Base-by-base conservation (phyloP, 1,140 invertebrate genomes). In the Drosophila murphyi region DNA sequence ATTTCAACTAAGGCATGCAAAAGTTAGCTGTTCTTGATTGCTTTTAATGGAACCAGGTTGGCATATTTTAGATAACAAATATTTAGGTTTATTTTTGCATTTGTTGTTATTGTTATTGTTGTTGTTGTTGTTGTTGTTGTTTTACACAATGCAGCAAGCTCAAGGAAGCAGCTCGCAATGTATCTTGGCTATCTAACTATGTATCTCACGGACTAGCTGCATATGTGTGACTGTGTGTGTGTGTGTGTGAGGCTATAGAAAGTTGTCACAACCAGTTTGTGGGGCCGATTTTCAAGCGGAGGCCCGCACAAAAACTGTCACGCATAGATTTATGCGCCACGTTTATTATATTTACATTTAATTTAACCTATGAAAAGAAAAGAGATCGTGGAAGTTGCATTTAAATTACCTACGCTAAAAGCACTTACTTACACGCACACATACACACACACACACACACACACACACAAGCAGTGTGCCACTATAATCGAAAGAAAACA, bases 261-360 rank as follows among this genome's bases (percentile, higher is more conserved):
- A 91, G 88, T 91, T 91, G 88, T 88, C 80, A 72, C 83, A 91
- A 91, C 88, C 88, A 91, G 88, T 91, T 91, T 91, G 29, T 43
- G 71, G 35, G 59, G 74, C 63, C 75, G 48, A 69, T 74, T 77
- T 76, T 76, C 76, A 79, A 79, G 62, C 62, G 43, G 64, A 61
- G 56, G 63, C 61, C 54, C 61, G 47, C 60, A 69, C 63, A 72
- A 72, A 76, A 79, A 83, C 83, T 87, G 83, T 80, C 85, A 83
- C 72, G 80, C 83, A 78, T 80, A 65, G 72, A 89, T 88, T 88
- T 88, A 88, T 88, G 83, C 85, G 76, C 65, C 77, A 88, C 85
- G 85, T 83, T 88, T 88, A 77, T 80, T 88, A 86, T 82, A 87
- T 89, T 80, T 89, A 83, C 80, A 88, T 88, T 89, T 83, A 83